These are phyloP conservation scores for Pogonophryne albipinna DNA, from an alignment of 2,797 vertebrate species.

Conservation along the genomic window DNA sequence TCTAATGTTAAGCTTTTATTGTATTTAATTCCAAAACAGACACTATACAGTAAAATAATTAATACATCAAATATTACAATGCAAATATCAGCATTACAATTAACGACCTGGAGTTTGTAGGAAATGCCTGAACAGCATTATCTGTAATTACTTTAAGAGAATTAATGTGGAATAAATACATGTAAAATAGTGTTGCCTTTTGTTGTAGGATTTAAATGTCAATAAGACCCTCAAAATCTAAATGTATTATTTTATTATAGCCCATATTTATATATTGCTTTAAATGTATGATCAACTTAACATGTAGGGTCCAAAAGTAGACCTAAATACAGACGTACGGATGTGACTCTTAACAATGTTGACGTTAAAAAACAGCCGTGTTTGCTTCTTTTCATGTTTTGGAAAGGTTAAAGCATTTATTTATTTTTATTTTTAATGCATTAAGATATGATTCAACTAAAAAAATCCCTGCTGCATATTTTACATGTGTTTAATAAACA, in stretches of 20 bases:
- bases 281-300: neutral
- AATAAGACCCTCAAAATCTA: neutral
- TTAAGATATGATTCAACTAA: no score
- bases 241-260: neutral
- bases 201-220: neutral
- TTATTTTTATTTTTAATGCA: no score
- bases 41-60: neutral
- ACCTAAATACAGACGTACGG: neutral
- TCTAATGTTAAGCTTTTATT: neutral
- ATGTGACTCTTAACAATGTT: neutral
- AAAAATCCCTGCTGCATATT: no score
- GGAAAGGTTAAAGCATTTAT: no score
- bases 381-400: neutral
- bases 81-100: neutral
- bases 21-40: no score
- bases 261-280: neutral
- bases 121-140: neutral
- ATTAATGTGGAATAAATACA: slow-evolving; percentile 1
- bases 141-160: no score
- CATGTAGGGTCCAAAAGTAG: neutral
- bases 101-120: neutral
- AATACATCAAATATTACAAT: neutral
- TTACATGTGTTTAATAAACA: no score
- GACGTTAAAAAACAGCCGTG: neutral
- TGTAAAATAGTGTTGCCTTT: neutral